Base-by-base conservation (phyloP, 2,113 vertebrate species). In the Procapra przewalskii region DNA sequence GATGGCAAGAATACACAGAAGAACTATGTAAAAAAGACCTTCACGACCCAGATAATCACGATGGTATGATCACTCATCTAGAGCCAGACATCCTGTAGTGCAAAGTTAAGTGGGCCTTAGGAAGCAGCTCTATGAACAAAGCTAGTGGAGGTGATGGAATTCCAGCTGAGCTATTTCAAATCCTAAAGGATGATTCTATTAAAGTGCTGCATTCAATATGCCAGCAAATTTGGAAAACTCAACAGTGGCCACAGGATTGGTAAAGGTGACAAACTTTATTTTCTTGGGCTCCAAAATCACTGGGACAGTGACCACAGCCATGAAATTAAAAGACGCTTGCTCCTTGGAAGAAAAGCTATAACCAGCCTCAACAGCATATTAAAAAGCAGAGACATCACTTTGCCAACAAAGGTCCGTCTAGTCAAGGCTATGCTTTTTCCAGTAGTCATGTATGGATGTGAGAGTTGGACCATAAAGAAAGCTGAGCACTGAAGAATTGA, bases 1-100 rank as follows among this genome's bases (percentile, higher is more conserved):
- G 31, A 31, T 23, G n/a, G 67, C 67, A 71, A 71, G 17, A 36
- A 71, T 71, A 36, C 67, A 71, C n/a, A 71, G 64, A 71, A 71
- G 17, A 36, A 71, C 9, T 36, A 3, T 12, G 10, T 2, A 71
- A 36, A 71, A 71, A 71, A 36, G n/a, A 11, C 36, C 31, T 64
- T 64, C 9, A 36, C 0, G 0, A 36, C n/a, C 19, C n/a, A 36
- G 9, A 36, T 36, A 71, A 71, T 71, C 64, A 71, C 1, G 0
- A 71, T 36, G 17, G n/a, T 71, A 17, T 6, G 64, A 36, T 71
- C 19, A 71, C 17, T 71, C 9, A 71, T 2, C 64, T 71, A 71
- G n/a, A 71, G n/a, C 64, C n/a, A 36, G n/a, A 71, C 1, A 0
- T 23, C 19, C n/a, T 36, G 64, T n/a, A 71, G 9, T 71, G n/a